These are phyloP conservation scores for Ctenicera cuprea DNA, from an alignment of 2,888 invertebrate genomes.

Conservation along the genomic window DNA sequence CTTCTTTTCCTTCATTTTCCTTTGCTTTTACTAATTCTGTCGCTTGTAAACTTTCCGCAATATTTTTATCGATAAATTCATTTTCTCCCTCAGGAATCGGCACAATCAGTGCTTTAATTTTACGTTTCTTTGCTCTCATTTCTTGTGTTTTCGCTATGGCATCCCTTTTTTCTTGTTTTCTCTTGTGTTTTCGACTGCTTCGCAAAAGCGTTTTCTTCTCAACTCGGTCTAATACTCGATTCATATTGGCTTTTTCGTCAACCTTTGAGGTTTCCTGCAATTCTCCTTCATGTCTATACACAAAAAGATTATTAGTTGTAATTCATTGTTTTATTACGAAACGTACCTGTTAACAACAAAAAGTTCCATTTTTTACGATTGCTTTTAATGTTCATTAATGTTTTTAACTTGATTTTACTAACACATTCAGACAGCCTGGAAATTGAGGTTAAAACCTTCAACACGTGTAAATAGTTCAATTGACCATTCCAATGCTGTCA, in stretches of 20 bases:
- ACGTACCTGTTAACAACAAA: conserved; percentile 82
- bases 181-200: conserved; percentile 65
- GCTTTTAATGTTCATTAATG: conserved; percentile 20
- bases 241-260: conserved; percentile 76
- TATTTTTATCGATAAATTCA: conserved; percentile 58
- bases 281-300: conserved; percentile 71
- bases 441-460: background rate
- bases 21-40: conserved; percentile 50
- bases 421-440: background rate
- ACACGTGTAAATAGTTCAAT: background rate
- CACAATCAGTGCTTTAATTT: conserved; percentile 55
- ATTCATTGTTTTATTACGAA: background rate
- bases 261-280: conserved; percentile 62
- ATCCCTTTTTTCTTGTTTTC: conserved; percentile 65
- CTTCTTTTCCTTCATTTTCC: conserved; percentile 51
- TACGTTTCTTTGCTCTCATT: conserved; percentile 55
- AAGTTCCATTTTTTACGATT: conserved; percentile 77
- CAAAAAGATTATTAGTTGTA: conserved; percentile 29
- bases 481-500: too few species aligned
- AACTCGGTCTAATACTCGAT: conserved; percentile 77
- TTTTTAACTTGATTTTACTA: background rate
- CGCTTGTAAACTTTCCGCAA: too few species aligned
- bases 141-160: conserved; percentile 59
- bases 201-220: conserved; percentile 75
- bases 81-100: conserved; percentile 57